Percentiles rank a stretch among this genome's conserved stretches.
Evolutionary conservation across 2,113 vertebrate genomes (phyloP).

Genomic region (Bettongia penicillata): DNA sequence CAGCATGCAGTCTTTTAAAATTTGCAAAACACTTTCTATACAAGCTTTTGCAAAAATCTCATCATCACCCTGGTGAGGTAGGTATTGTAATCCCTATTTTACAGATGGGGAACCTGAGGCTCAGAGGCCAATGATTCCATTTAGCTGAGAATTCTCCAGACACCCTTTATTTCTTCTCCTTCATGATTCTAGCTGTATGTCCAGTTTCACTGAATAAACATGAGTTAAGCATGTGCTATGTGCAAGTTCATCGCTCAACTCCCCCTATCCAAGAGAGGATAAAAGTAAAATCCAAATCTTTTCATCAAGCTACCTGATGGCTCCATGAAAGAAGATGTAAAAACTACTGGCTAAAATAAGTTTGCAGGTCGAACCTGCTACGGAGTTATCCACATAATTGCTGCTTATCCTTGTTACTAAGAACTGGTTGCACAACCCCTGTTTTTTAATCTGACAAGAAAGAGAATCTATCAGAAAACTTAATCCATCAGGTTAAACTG

Average conservation of each 20-base stretch:
- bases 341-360: background rate
- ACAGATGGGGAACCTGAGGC: background rate
- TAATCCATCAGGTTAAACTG: slow-evolving; percentile 12
- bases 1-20: background rate
- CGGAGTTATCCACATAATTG: slow-evolving; percentile 21
- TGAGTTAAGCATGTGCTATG: background rate
- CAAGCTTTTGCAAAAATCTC: background rate
- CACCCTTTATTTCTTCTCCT: background rate
- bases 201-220: background rate
- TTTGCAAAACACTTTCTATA: background rate
- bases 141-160: background rate
- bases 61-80: background rate
- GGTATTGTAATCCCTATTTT: background rate
- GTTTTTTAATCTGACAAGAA: background rate
- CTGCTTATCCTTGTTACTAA: slow-evolving; percentile 13
- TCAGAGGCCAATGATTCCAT: background rate
- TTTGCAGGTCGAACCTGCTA: background rate
- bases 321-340: background rate
- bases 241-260: background rate
- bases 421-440: slow-evolving; percentile 23
- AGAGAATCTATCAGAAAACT: slow-evolving; percentile 47
- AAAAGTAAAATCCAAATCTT: slow-evolving; percentile 19
- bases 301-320: background rate
- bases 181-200: background rate
- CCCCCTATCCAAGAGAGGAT: slow-evolving; percentile 16